These are phyloP conservation scores for Hexactinellida sp. DNA, from an alignment of 37 sponge, comb jelly and placozoan species.

Conservation along the genomic window DNA sequence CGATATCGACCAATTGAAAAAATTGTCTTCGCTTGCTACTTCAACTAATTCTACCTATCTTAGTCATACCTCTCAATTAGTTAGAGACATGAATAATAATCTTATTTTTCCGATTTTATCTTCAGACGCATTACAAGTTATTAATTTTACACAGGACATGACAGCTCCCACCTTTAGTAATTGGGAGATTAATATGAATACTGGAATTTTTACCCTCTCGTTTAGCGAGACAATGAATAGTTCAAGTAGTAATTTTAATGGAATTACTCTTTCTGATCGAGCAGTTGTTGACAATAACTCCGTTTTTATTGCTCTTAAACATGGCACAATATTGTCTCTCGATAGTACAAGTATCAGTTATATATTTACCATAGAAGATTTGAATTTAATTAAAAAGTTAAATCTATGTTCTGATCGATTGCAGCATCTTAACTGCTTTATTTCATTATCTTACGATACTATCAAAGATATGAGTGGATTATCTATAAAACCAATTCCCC, in stretches of 20 bases:
- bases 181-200: slow-evolving; percentile 52
- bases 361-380: slow-evolving; percentile 30
- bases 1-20: slow-evolving; percentile 55
- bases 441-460: slow-evolving; percentile 35
- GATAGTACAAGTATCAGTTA: slow-evolving; percentile 25
- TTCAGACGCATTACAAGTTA: slow-evolving; percentile 24
- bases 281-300: neutral
- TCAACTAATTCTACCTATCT: slow-evolving; percentile 33
- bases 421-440: slow-evolving; percentile 41
- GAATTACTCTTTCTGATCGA: neutral
- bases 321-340: neutral
- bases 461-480: slow-evolving; percentile 54
- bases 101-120: slow-evolving; percentile 12
- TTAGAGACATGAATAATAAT: slow-evolving; percentile 50
- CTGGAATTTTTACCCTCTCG: slow-evolving; percentile 37
- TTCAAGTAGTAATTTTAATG: slow-evolving; percentile 9
- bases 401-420: slow-evolving; percentile 53
- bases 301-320: neutral
- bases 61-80: slow-evolving; percentile 22
- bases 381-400: slow-evolving; percentile 55
- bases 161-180: slow-evolving; percentile 44
- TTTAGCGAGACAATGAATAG: slow-evolving; percentile 73
- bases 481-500: slow-evolving; percentile 23
- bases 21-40: slow-evolving; percentile 30
- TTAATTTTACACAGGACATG: slow-evolving; percentile 31